phyloP scores from a whole-genome alignment of 1,140 invertebrate species.

The Ceratitis capitata region DNA sequence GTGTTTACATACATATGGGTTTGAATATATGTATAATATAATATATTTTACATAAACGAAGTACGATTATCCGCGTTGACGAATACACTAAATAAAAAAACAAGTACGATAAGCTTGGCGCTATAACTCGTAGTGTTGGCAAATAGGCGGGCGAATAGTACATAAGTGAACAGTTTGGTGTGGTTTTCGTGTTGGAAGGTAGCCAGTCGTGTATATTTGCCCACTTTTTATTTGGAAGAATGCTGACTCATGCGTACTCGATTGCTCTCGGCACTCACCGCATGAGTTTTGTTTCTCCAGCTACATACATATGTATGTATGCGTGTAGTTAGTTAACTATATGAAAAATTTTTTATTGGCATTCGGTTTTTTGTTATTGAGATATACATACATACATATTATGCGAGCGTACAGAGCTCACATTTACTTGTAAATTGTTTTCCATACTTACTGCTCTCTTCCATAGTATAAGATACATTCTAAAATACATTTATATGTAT shows the following conservation, averaged over 20 bases:
- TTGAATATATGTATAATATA: background rate
- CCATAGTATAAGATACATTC: too few species aligned
- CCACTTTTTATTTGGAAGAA: constrained; percentile 31
- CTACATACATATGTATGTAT: too few species aligned
- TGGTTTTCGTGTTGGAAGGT: background rate
- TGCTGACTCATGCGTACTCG: constrained; percentile 1
- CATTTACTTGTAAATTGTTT: background rate
- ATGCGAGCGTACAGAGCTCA: background rate
- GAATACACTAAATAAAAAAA: background rate
- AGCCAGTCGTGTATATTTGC: background rate
- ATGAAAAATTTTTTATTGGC: background rate
- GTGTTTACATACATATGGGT: too few species aligned
- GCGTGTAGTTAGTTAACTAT: too few species aligned
- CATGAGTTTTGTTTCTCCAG: background rate
- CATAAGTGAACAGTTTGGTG: too few species aligned
- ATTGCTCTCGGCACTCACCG: background rate
- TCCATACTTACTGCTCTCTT: background rate
- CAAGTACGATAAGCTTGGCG: background rate
- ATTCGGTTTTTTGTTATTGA: background rate
- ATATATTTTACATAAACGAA: background rate
- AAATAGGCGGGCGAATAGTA: background rate
- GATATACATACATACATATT: background rate
- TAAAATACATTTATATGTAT: background rate
- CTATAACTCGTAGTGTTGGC: background rate
- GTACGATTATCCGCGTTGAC: background rate